phyloP scores from a whole-genome alignment of 2,888 invertebrate genomes.

The Polietes domitor region DNA sequence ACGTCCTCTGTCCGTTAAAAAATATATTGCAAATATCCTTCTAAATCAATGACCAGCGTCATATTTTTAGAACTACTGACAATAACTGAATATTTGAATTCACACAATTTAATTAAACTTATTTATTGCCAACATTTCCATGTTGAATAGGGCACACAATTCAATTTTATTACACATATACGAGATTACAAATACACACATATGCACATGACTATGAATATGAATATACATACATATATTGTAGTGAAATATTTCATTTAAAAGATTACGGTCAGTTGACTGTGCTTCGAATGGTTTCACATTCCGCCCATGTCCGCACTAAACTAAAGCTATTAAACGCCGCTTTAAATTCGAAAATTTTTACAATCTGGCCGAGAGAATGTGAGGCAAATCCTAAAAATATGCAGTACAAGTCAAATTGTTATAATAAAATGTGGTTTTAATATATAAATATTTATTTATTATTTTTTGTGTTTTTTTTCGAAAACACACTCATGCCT shows the following conservation, averaged over 20 bases:
- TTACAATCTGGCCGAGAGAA: neutral
- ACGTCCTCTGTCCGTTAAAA: too few relatives aligned
- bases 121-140: slow-evolving; percentile 7
- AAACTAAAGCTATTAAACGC: neutral
- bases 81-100: neutral
- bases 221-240: neutral
- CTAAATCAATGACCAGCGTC: neutral
- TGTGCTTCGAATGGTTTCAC: neutral
- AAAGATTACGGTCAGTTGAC: slow-evolving; percentile 8
- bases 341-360: neutral
- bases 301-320: neutral
- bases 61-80: neutral
- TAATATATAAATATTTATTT: neutral
- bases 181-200: too few relatives aligned
- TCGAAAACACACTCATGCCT: neutral
- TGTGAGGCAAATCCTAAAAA: neutral
- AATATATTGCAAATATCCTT: neutral
- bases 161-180: neutral
- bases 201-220: neutral
- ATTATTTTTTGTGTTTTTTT: neutral
- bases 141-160: neutral
- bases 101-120: slow-evolving; percentile 14
- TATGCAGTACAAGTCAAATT: slow-evolving; percentile 15
- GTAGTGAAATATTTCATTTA: neutral
- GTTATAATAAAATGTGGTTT: slow-evolving; percentile 24